These are phyloP conservation scores for Embidobia sp. DNA, from an alignment of 2,888 invertebrate species.

Conservation along the genomic window DNA sequence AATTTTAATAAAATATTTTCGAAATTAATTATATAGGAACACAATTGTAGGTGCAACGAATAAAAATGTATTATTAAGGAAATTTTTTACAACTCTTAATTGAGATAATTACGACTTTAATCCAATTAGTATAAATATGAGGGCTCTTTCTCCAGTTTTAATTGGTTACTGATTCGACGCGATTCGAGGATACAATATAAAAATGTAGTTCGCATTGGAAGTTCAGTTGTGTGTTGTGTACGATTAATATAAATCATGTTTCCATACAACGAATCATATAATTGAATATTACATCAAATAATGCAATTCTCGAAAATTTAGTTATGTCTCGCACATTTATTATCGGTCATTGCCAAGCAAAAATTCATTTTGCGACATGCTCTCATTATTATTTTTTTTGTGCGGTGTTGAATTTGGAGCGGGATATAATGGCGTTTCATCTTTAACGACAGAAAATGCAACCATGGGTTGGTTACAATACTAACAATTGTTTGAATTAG, in stretches of 20 bases:
- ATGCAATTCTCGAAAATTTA: conserved; percentile 72
- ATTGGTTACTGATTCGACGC: too few species aligned
- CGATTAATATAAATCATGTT: conserved; percentile 44
- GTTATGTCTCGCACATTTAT: conserved; percentile 59
- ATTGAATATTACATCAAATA: conserved; percentile 65
- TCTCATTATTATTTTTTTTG: conserved; percentile 61
- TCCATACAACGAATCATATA: conserved; percentile 15
- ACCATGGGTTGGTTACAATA: conserved; percentile 85
- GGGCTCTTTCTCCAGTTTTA: too few species aligned
- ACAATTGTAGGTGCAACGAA: too few species aligned
- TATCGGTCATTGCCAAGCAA: conserved; percentile 37
- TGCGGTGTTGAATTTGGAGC: conserved; percentile 58
- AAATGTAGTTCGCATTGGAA: conserved; percentile 54
- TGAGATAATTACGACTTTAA: too few species aligned
- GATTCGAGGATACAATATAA: too few species aligned
- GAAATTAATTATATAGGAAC: too few species aligned
- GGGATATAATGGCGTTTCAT: conserved; percentile 85
- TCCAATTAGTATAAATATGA: too few species aligned
- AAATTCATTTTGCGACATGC: conserved; percentile 44
- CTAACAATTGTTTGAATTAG: too few species aligned
- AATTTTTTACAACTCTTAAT: too few species aligned
- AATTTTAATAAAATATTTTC: too few species aligned
- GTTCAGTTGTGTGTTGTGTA: conserved; percentile 17
- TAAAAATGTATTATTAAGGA: too few species aligned
- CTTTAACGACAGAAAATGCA: conserved; percentile 88